Evolutionary conservation across 2,113 vertebrate species (phyloP).

Genomic region (Toxostoma redivivum): DNA sequence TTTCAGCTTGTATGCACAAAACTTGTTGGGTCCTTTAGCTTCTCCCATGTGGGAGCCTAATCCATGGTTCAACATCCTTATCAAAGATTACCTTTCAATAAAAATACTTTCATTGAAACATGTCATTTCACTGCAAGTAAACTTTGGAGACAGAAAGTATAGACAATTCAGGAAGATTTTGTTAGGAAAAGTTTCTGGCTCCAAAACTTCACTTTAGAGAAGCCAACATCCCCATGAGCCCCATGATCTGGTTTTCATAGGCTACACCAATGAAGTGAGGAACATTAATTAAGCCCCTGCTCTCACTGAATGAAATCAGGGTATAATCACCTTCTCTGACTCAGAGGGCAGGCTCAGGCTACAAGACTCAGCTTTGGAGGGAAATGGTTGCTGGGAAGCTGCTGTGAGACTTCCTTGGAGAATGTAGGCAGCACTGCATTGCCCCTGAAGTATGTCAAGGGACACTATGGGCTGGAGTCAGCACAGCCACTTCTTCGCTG

Average conservation of each 20-base stretch:
- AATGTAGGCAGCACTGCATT: background rate
- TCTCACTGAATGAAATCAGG: background rate
- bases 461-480: background rate
- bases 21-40: background rate
- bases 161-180: background rate
- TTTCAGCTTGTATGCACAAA: background rate
- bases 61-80: background rate
- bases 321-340: background rate
- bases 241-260: background rate
- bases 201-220: background rate
- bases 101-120: background rate
- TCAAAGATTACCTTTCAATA: background rate
- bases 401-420: background rate
- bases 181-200: background rate
- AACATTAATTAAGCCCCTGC: background rate
- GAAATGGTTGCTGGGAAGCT: background rate
- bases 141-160: background rate
- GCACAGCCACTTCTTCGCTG: background rate
- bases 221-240: accelerated
- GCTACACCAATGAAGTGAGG: background rate
- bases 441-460: background rate
- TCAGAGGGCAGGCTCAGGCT: background rate
- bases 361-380: background rate
- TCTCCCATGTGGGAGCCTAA: background rate
- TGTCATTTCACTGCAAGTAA: background rate